Evolutionary conservation across 2,113 vertebrate genomes (phyloP).

Genomic region (Menura novaehollandiae): DNA sequence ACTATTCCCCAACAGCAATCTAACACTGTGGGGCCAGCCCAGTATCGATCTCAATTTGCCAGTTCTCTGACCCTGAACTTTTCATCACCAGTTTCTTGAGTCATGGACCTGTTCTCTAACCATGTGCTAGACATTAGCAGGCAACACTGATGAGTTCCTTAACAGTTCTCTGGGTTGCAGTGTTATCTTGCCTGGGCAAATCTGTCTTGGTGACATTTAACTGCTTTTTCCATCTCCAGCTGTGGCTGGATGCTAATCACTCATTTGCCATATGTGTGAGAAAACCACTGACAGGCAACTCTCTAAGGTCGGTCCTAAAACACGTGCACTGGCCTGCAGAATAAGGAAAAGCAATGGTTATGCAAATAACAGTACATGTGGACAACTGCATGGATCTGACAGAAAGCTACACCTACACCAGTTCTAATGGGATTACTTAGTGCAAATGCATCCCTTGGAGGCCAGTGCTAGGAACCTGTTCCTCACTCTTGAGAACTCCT

Average conservation of each 20-base stretch:
- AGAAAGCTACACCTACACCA: neutral
- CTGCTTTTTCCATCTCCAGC: neutral
- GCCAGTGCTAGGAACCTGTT: rapidly evolving
- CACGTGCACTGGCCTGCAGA: rapidly evolving
- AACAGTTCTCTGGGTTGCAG: neutral
- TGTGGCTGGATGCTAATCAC: neutral
- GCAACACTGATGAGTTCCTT: neutral
- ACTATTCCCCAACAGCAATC: neutral
- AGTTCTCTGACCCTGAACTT: neutral
- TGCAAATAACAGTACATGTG: rapidly evolving
- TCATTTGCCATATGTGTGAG: neutral
- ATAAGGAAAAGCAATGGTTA: no score
- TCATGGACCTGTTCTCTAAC: neutral
- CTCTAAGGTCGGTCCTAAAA: neutral
- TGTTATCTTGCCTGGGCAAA: neutral
- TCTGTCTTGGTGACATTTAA: neutral
- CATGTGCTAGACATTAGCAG: neutral
- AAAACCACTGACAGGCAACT: neutral
- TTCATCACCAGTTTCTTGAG: neutral
- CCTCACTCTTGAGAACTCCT: neutral
- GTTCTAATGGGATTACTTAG: rapidly evolving
- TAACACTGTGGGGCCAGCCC: neutral
- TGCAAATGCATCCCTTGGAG: neutral
- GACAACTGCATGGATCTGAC: neutral
- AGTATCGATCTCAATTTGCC: neutral